These are phyloP conservation scores for Dendrolimus houi DNA, from an alignment of 2,888 invertebrate species.

Conservation along the genomic window DNA sequence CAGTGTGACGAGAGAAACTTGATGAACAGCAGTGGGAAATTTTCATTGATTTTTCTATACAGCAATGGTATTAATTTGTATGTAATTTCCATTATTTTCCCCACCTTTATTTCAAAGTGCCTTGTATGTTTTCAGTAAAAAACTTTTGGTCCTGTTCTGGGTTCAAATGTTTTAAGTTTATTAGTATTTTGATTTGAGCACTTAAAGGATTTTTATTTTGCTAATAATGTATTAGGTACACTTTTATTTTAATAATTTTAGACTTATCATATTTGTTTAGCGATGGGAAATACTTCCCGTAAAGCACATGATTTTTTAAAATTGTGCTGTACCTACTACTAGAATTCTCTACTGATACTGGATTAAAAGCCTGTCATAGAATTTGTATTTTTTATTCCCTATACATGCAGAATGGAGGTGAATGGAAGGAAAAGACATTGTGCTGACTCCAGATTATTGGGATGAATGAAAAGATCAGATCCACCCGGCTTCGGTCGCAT, in stretches of 20 bases:
- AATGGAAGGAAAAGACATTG: no score
- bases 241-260: constrained; percentile 47
- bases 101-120: constrained; percentile 66
- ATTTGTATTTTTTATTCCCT: background rate
- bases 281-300: constrained; percentile 17
- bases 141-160: constrained; percentile 38
- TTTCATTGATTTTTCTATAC: constrained; percentile 34
- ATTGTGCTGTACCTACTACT: constrained; percentile 49
- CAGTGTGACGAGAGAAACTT: constrained; percentile 70
- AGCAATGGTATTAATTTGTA: constrained; percentile 29
- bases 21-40: constrained; percentile 40
- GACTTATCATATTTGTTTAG: constrained; percentile 38
- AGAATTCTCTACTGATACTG: constrained; percentile 61
- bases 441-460: no score
- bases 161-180: constrained; percentile 28
- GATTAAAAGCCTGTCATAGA: constrained; percentile 61
- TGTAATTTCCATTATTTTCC: constrained; percentile 30
- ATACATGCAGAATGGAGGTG: background rate
- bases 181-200: constrained; percentile 33
- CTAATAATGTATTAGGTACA: constrained; percentile 43
- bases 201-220: constrained; percentile 41
- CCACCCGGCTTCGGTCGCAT: no score
- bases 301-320: constrained; percentile 41
- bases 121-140: constrained; percentile 41
- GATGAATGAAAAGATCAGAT: no score